Base-by-base conservation (phyloP, 2,113 vertebrate species). In the Spea bombifrons region DNA sequence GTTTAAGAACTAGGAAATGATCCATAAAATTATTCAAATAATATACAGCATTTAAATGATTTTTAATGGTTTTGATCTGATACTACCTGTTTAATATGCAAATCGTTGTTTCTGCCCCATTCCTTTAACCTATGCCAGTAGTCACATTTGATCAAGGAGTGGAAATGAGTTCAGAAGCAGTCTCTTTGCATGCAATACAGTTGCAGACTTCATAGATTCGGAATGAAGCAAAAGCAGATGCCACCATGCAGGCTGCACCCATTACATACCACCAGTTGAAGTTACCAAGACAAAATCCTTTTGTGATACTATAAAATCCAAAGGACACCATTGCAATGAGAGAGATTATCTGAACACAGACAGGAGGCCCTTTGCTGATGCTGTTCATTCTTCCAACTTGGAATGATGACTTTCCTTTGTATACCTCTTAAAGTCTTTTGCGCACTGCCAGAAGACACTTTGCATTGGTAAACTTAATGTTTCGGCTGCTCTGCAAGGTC, bases 221-320 rank as follows among this genome's bases (percentile, higher is more conserved):
- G 73, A 90, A 88, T 7, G 81, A 81, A 12, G 88, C 83, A 5
- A 90, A 88, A 8, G 82, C 82, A 4, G 87, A 84, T 5, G 83
- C 81, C 17, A 86, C 65, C 9, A 89, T 76, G 67, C 83, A 85
- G 16, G 84, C 83, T 1, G 68, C 81, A 5, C 88, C 88, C 12
- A 88, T 71, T 53, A 89, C 81, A 77, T 86, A 88, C 89, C 89
- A 89, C 89, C 88, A 89, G 83, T 82, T 90, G 70, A 90, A 90
- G 9, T 82, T 81, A 44, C 83, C 84, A 13, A 86, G 86, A 5
- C 86, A 85, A 16, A 84, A 71, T 2, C 84, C 89, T 67, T 85
- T 89, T 52, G 83, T 71, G 47, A 90, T 84, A 81, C 86, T 86
- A 82, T 83, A 89, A n/a, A 89, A 74, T 4, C 87, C 83, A 47